phyloP scores from a whole-genome alignment of 2,113 vertebrate genomes.

The Megalops atlanticus region DNA sequence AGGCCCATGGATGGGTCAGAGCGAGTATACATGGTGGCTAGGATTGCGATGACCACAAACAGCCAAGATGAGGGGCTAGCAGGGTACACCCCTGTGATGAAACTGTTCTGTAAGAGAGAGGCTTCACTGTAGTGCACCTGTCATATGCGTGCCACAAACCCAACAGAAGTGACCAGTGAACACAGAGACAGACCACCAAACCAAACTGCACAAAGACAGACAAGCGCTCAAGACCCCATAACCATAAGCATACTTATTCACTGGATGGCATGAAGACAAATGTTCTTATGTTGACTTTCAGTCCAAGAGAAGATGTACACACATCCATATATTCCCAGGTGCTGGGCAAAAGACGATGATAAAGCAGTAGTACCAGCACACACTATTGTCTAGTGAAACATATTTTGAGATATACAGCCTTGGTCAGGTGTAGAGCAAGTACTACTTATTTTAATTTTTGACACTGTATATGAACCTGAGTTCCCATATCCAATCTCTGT shows the following conservation, averaged over 20 bases:
- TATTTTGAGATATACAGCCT: no score
- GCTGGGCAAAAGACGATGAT: no score
- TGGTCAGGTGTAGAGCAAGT: no score
- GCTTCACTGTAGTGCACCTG: background rate
- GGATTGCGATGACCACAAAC: conserved; percentile 84
- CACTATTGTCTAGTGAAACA: no score
- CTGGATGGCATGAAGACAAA: background rate
- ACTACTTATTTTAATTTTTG: no score
- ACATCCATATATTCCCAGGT: no score
- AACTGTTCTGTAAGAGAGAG: conserved; percentile 73
- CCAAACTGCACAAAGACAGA: background rate
- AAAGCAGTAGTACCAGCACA: no score
- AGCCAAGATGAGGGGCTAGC: conserved; percentile 88
- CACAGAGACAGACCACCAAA: no score
- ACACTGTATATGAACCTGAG: no score
- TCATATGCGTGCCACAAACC: background rate
- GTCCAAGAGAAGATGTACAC: no score
- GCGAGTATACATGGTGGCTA: conserved; percentile 85
- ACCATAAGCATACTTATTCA: background rate
- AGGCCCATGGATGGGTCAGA: conserved; percentile 92
- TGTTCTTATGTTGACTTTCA: background rate
- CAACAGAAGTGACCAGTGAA: background rate
- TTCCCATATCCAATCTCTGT: no score
- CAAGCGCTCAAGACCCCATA: background rate
- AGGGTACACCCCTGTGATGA: conserved; percentile 82